Conservation (phyloP, 2,888 invertebrate species). For the Petrolisthes cinctipes region DNA sequence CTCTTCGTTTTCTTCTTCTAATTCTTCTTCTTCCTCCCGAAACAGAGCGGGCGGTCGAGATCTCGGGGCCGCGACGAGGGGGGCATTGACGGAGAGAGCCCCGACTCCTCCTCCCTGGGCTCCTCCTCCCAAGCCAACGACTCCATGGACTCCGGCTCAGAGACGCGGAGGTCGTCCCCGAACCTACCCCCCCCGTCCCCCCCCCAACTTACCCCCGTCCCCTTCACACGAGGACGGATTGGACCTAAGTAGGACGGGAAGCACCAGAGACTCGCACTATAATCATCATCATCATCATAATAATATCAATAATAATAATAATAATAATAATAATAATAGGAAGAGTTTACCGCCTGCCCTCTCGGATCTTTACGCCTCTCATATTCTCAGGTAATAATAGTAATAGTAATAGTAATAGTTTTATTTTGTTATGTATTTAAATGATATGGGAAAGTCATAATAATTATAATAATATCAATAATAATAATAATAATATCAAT, state of each 20-base stretch:
- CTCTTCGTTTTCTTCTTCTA: too few relatives aligned
- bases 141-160: conserved; percentile 64
- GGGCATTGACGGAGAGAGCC: conserved; percentile 54
- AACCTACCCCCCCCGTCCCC: conserved; percentile 52
- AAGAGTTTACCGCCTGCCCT: conserved; percentile 56
- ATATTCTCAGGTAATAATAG: conserved; percentile 44
- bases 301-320: not conserved
- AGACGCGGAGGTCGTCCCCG: conserved; percentile 63
- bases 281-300: too few relatives aligned
- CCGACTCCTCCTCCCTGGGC: conserved; percentile 65
- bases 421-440: too few relatives aligned
- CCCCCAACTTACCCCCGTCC: conserved; percentile 31
- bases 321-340: conserved; percentile 34
- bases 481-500: too few relatives aligned
- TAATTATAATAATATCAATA: too few relatives aligned
- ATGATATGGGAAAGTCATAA: too few relatives aligned
- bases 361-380: conserved; percentile 37
- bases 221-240: conserved; percentile 34
- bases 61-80: conserved; percentile 64
- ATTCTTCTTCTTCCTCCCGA: too few relatives aligned
- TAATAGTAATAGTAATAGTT: too few relatives aligned
- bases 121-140: conserved; percentile 65
- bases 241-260: conserved; percentile 4
- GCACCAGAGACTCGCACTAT: conserved; percentile 21
- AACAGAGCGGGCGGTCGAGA: conserved; percentile 64